These are phyloP conservation scores for Rhinella marina DNA, from an alignment of 2,797 vertebrate species.

Conservation along the genomic window DNA sequence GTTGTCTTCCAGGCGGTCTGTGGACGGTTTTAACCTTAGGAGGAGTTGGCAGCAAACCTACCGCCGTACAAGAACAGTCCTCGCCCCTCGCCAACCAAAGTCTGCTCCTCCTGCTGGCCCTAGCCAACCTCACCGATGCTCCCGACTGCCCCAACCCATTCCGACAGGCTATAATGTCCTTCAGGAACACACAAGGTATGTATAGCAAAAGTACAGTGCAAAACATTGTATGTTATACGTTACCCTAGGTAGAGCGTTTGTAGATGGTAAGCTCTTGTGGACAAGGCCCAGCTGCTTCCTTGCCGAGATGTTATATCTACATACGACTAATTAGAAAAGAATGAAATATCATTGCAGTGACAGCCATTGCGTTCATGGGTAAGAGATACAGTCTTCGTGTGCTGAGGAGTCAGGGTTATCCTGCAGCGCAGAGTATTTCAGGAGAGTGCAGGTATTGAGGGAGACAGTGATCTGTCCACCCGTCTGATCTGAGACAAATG, in stretches of 20 bases:
- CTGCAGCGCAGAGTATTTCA: not conserved
- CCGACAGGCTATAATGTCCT: slow-evolving; percentile 90
- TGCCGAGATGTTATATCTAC: too few species aligned
- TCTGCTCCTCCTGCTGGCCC: slow-evolving; percentile 89
- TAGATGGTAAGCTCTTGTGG: not conserved
- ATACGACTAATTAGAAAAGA: too few species aligned
- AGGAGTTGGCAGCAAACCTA: slow-evolving; percentile 82
- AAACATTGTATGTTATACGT: not conserved
- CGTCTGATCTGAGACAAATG: too few species aligned
- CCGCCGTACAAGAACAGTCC: slow-evolving; percentile 80
- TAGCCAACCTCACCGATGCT: slow-evolving; percentile 91
- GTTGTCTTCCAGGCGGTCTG: slow-evolving; percentile 83
- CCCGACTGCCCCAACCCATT: slow-evolving; percentile 91
- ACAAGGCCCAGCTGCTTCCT: not conserved
- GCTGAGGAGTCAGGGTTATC: too few species aligned
- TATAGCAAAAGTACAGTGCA: not conserved
- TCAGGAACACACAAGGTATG: slow-evolving; percentile 97
- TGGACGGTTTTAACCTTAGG: slow-evolving; percentile 96
- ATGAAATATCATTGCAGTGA: too few species aligned
- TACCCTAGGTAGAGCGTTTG: not conserved
- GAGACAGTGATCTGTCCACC: not conserved
- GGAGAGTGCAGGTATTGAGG: not conserved
- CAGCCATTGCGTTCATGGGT: too few species aligned
- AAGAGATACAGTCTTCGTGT: not conserved
- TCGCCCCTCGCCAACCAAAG: slow-evolving; percentile 96